Evolutionary conservation across 2,888 invertebrate genomes (phyloP).

Genomic region (Pachymerium ferrugineum): DNA sequence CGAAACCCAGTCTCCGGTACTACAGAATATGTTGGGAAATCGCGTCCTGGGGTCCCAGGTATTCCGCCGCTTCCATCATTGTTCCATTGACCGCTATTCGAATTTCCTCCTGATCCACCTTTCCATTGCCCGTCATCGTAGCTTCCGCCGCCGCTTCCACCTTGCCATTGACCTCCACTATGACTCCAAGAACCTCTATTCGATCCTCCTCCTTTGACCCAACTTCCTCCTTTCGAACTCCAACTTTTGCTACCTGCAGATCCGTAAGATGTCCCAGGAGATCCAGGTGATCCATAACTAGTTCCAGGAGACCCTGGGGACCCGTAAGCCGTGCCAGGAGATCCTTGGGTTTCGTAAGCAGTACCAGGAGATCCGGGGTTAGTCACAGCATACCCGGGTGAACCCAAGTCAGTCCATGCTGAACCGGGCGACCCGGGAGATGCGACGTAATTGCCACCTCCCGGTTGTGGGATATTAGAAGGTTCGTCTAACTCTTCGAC

Average conservation of each 20-base stretch:
- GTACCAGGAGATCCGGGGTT: neutral
- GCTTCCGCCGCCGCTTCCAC: neutral
- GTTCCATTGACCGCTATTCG: neutral
- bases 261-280: neutral
- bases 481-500: constrained; percentile 1
- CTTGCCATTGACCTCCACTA: neutral
- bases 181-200: neutral
- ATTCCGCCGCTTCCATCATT: neutral
- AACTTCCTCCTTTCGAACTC: neutral
- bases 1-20: neutral
- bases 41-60: neutral
- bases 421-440: neutral
- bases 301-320: neutral
- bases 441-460: neutral
- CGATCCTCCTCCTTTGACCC: constrained; percentile 1
- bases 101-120: neutral
- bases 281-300: neutral
- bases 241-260: neutral
- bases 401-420: neutral
- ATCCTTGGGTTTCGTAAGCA: neutral
- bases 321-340: neutral
- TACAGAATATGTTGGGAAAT: neutral
- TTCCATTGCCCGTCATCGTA: neutral
- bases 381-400: neutral
- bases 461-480: neutral